Evolutionary conservation across 2,113 vertebrate genomes (phyloP).

Genomic region (Triplophysa dalaica): DNA sequence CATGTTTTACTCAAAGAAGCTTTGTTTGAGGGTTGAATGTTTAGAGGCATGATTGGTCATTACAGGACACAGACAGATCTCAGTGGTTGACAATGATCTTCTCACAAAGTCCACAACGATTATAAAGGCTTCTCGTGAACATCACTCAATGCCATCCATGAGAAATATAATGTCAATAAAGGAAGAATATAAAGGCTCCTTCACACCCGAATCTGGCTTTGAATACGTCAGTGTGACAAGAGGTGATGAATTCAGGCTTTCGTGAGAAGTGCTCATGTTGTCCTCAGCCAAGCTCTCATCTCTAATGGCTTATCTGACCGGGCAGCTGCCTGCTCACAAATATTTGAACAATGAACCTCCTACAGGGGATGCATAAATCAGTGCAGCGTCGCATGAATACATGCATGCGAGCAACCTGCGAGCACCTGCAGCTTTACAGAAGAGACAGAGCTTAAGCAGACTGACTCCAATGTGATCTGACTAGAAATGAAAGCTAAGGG

Average conservation of each 20-base stretch:
- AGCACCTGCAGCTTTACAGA: constrained; percentile 35
- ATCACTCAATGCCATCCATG: not conserved
- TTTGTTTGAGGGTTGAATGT: not conserved
- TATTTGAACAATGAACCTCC: constrained; percentile 52
- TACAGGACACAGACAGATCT: not conserved
- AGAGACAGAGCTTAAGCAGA: constrained; percentile 4
- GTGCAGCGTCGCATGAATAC: constrained; percentile 38
- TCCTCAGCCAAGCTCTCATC: constrained; percentile 27
- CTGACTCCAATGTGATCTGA: constrained; percentile 12
- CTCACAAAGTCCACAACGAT: not conserved
- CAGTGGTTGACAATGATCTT: not conserved
- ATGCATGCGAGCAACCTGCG: constrained; percentile 32
- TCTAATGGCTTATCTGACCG: constrained; percentile 45
- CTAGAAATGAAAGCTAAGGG: constrained; percentile 5
- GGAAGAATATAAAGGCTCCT: not conserved
- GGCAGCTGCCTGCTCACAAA: constrained; percentile 44
- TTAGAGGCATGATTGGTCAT: not conserved
- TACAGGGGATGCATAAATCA: constrained; percentile 48
- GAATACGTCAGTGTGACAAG: constrained; percentile 2
- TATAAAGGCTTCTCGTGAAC: not conserved
- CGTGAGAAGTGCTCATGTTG: constrained; percentile 20
- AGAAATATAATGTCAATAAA: not conserved
- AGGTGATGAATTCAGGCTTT: constrained; percentile 17
- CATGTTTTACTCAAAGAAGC: not conserved
- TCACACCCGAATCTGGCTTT: constrained; percentile 1